Evolutionary conservation across 1,140 invertebrate genomes (phyloP), one percentile per base, ranked within the genome.

Genomic region (Ephestia elutella): DNA sequence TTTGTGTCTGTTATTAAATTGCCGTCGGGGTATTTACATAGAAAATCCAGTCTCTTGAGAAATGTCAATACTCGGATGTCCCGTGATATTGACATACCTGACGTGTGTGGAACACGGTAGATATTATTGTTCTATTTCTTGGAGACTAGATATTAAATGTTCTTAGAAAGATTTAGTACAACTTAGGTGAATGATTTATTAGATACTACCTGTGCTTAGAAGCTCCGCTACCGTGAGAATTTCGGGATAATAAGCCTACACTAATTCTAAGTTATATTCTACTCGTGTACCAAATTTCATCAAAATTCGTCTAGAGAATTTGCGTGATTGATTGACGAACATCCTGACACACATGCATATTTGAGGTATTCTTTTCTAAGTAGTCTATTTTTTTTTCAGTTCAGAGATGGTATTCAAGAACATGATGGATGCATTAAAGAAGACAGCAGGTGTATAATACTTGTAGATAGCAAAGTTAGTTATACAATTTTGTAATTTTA

Each of bases 331-430:
- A n/a, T n/a, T n/a, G n/a, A n/a, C n/a, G n/a, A n/a, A 25, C 21
- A 25, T 25, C 21, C 2, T 25, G 2, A 25, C 7, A 25, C 7
- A 25, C 21, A 2, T 25, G 2, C 2, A 25, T 25, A 25, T 7
- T 3, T 3, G 7, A 25, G 2, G 7, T 25, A 3, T 25, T 25
- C 21, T 25, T 25, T 25, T 25, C 2, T 25, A 25, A 4, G 3
- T 11, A 35, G 18, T 20, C 20, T 19, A 38, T 62, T 63, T 53
- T 51, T 59, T 19, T 70, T 70, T 57, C 65, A 70, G 68, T 51
- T 61, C 57, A 0, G 62, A 65, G 50, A 32, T 32, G 20, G 35
- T 70, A 21, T 56, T 54, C 18, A 44, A 55, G 1, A 62, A 63
- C 17, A 57, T 70, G 18, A 15, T 57, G 25, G 62, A 66, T 18